These are phyloP conservation scores for Phragmatobia fuliginosa DNA, from an alignment of 2,888 invertebrate genomes.

Conservation along the genomic window DNA sequence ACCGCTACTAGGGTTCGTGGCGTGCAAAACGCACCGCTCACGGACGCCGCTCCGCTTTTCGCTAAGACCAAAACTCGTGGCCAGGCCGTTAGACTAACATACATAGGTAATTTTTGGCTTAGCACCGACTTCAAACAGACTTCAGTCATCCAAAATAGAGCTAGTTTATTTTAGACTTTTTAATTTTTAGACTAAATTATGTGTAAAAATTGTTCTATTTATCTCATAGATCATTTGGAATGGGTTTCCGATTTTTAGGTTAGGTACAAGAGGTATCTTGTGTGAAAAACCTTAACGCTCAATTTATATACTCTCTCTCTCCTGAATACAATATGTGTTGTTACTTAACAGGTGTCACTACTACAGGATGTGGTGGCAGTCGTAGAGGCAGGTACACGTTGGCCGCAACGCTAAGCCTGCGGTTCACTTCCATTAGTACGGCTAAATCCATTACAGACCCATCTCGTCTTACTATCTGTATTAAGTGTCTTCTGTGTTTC, in stretches of 20 bases:
- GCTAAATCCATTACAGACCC: slow-evolving; percentile 76
- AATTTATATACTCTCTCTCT: neutral
- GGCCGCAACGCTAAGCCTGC: slow-evolving; percentile 75
- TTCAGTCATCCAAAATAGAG: neutral
- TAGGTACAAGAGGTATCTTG: neutral
- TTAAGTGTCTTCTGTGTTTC: slow-evolving; percentile 35
- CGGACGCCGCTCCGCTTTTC: too few species aligned
- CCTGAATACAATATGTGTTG: slow-evolving; percentile 22
- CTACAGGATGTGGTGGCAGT: slow-evolving; percentile 59
- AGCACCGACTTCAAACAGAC: too few species aligned
- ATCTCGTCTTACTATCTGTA: slow-evolving; percentile 52
- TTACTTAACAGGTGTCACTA: slow-evolving; percentile 57
- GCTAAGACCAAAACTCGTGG: too few species aligned
- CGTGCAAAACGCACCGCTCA: too few species aligned
- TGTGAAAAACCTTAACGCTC: neutral
- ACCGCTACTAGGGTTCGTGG: too few species aligned
- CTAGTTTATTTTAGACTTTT: too few species aligned
- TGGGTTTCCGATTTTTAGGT: too few species aligned
- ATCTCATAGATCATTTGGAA: too few species aligned
- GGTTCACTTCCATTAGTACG: slow-evolving; percentile 79
- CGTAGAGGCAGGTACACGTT: slow-evolving; percentile 50
- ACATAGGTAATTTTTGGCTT: too few species aligned
- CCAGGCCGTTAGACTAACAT: too few species aligned
- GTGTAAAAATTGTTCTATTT: too few species aligned
- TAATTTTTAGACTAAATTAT: too few species aligned